Evolutionary conservation across 2,888 invertebrate species (phyloP).

Genomic region (Girardia tigrina): DNA sequence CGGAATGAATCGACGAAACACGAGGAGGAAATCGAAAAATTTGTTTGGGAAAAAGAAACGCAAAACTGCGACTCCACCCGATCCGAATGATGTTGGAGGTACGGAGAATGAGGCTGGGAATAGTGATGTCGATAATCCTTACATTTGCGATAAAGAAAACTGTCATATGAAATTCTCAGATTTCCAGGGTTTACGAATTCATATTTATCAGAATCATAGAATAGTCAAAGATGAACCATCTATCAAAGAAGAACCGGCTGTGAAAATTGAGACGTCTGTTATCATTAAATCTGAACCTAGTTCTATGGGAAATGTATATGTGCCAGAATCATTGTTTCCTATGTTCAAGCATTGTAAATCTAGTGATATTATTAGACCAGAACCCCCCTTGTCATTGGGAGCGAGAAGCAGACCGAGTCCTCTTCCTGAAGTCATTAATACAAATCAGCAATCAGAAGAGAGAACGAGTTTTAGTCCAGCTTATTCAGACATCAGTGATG

Average conservation of each 20-base stretch:
- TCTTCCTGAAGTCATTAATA: background rate
- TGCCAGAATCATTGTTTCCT: background rate
- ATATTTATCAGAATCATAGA: conserved; percentile 23
- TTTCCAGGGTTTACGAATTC: background rate
- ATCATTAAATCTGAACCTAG: background rate
- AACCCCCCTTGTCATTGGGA: background rate
- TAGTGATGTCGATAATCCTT: conserved; percentile 18
- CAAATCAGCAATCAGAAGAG: conserved; percentile 3
- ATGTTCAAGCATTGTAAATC: background rate
- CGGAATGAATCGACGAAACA: conserved; percentile 6
- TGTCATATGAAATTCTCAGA: conserved; percentile 16
- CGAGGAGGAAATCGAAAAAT: conserved; percentile 13
- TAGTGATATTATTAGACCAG: background rate
- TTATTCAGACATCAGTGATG: conserved; percentile 1
- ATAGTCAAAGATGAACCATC: background rate
- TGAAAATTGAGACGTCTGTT: background rate
- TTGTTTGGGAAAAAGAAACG: conserved; percentile 16
- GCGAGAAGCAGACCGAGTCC: background rate
- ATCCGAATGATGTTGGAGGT: conserved; percentile 2
- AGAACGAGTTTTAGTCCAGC: background rate
- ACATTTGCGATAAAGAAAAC: background rate
- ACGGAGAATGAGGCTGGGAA: background rate
- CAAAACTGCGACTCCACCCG: background rate
- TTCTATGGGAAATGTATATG: background rate
- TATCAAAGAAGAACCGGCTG: background rate